Conservation (phyloP, 2,888 invertebrate species). For the Heliconius sara region DNA sequence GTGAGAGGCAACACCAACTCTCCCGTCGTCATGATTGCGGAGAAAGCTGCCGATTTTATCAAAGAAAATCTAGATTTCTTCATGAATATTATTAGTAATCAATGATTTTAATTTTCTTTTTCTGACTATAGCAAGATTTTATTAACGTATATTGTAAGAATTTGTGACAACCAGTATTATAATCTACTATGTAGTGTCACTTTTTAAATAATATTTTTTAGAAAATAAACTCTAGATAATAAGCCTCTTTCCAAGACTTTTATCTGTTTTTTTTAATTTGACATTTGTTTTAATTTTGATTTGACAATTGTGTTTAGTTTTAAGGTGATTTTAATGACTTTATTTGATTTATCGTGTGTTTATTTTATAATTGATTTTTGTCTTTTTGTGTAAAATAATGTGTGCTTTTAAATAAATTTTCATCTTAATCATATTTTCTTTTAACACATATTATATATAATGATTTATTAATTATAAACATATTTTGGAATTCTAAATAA, state of each 20-base stretch:
- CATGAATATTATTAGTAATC: background rate
- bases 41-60: constrained; percentile 68
- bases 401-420: constrained; percentile 8
- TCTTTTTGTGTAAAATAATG: background rate
- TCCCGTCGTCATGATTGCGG: constrained; percentile 74
- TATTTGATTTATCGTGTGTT: background rate
- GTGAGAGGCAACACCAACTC: constrained; percentile 73
- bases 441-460: background rate
- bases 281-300: background rate
- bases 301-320: constrained; percentile 17
- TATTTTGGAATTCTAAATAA: background rate
- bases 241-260: background rate
- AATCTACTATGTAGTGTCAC: background rate
- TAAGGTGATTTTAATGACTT: background rate
- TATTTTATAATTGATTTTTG: background rate
- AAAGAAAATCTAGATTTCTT: constrained; percentile 53
- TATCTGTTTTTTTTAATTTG: constrained; percentile 7
- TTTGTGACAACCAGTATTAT: constrained; percentile 11
- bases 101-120: background rate
- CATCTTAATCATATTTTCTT: background rate
- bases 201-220: background rate
- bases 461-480: too few species aligned
- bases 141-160: background rate
- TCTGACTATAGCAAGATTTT: background rate
- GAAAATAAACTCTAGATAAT: background rate